A percentile compares a stretch with the other conserved stretches of the same genome.
Conservation (phyloP, 2,888 invertebrate genomes). For the Apodemia mormo region DNA sequence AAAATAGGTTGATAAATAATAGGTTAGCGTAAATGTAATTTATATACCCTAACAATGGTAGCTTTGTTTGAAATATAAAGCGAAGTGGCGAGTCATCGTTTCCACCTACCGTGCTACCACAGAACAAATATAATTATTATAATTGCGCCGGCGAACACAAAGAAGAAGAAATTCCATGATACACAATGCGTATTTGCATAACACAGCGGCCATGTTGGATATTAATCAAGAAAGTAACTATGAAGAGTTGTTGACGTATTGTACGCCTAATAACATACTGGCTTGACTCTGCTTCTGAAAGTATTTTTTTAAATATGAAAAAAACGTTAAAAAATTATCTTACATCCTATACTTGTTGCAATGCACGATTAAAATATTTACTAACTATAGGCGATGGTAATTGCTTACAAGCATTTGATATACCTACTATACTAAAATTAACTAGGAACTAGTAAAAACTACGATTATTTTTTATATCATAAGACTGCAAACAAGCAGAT, state of each 20-base stretch:
- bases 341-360: too few relatives aligned
- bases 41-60: conserved; percentile 23
- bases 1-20: conserved; percentile 26
- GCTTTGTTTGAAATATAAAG: conserved; percentile 20
- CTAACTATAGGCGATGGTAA: too few relatives aligned
- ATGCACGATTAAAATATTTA: too few relatives aligned
- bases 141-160: conserved; percentile 44
- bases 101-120: conserved; percentile 19
- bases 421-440: too few relatives aligned
- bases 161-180: conserved; percentile 30
- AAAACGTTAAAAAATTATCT: too few relatives aligned
- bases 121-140: conserved; percentile 48
- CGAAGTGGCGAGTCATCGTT: conserved; percentile 24
- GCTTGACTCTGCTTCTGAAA: too few relatives aligned
- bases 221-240: conserved; percentile 16
- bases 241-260: background rate
- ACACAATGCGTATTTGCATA: conserved; percentile 26
- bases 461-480: too few relatives aligned
- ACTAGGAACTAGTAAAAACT: too few relatives aligned
- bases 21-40: conserved; percentile 24
- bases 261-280: too few relatives aligned
- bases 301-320: too few relatives aligned
- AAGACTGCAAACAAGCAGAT: too few relatives aligned
- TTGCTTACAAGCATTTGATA: too few relatives aligned
- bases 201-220: conserved; percentile 22